Conservation (phyloP, 2,888 invertebrate species). For the Galerucella pusilla region DNA sequence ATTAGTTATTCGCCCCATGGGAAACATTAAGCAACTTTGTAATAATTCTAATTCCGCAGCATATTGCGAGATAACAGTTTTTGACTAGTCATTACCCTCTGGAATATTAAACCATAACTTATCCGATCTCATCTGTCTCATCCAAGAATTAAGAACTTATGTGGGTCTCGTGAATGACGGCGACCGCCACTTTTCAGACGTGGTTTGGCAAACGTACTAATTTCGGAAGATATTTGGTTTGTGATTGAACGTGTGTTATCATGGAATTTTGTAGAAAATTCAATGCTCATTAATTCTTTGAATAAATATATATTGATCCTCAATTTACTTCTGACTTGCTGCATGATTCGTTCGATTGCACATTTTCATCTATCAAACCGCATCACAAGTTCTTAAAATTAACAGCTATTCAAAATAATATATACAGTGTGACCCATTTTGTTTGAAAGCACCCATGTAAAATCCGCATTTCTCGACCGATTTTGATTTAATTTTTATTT, state of each 20-base stretch:
- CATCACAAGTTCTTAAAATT: too few species aligned
- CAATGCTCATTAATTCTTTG: too few species aligned
- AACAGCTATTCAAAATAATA: too few species aligned
- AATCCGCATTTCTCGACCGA: too few species aligned
- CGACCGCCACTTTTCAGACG: constrained; percentile 16
- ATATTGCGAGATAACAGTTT: not conserved
- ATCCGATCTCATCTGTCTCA: not conserved
- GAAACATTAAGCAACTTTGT: not conserved
- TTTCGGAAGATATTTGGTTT: constrained; percentile 12
- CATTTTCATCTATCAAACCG: too few species aligned
- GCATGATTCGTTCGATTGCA: too few species aligned
- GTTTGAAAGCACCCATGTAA: too few species aligned
- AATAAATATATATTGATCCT: too few species aligned
- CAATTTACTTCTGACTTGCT: too few species aligned
- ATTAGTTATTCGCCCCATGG: not conserved
- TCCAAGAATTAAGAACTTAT: constrained; percentile 8
- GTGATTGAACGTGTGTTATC: not conserved
- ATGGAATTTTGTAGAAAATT: too few species aligned
- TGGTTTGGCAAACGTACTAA: constrained; percentile 20
- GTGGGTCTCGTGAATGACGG: constrained; percentile 17
- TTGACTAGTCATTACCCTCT: constrained; percentile 1
- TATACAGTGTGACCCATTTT: too few species aligned
- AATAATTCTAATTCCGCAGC: not conserved
- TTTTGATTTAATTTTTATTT: too few species aligned
- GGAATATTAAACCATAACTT: not conserved